phyloP scores from a whole-genome alignment of 2,888 invertebrate genomes.

The Erebia ligea region DNA sequence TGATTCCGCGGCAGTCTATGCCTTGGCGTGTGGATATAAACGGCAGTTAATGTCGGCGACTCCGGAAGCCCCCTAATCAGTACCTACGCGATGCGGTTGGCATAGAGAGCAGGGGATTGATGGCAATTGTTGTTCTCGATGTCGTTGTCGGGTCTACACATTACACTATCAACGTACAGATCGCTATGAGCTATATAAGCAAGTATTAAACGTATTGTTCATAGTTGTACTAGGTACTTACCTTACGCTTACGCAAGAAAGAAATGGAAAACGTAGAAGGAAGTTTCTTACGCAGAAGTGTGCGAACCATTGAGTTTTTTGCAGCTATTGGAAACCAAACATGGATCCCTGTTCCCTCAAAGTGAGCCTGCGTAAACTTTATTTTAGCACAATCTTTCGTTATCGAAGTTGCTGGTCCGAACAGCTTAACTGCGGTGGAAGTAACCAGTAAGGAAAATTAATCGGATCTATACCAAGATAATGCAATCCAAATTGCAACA shows the following conservation, averaged over 20 bases:
- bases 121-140: slow-evolving; percentile 31
- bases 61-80: slow-evolving; percentile 39
- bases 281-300: too few species aligned
- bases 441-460: too few species aligned
- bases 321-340: too few species aligned
- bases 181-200: not conserved
- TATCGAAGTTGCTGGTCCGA: not conserved
- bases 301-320: too few species aligned
- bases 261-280: too few species aligned
- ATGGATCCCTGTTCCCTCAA: too few species aligned
- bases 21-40: slow-evolving; percentile 2
- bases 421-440: not conserved
- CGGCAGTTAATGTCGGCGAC: slow-evolving; percentile 27
- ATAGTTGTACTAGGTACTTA: too few species aligned
- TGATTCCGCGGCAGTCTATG: not conserved
- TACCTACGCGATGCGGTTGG: slow-evolving; percentile 30
- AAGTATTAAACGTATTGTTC: not conserved
- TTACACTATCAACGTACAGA: slow-evolving; percentile 11
- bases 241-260: too few species aligned
- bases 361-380: too few species aligned
- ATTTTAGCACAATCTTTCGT: too few species aligned
- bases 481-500: too few species aligned
- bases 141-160: slow-evolving; percentile 14
- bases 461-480: too few species aligned
- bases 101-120: slow-evolving; percentile 36